Evolutionary conservation across 1,140 invertebrate genomes (phyloP).

Genomic region (Teleogryllus occipitalis): DNA sequence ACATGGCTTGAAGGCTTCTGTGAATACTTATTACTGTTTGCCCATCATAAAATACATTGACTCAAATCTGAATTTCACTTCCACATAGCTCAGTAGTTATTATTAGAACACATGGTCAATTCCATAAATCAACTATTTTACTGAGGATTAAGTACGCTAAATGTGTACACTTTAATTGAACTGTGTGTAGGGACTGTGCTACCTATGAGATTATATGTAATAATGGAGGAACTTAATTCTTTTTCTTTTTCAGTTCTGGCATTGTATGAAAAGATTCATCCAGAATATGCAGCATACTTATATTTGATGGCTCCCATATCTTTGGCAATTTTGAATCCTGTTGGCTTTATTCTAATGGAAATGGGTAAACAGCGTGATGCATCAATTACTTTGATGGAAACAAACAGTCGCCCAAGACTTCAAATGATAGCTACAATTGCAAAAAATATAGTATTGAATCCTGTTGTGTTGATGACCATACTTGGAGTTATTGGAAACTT

Average conservation of each 20-base stretch:
- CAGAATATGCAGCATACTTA: slow-evolving; percentile 82
- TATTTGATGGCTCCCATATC: slow-evolving; percentile 93
- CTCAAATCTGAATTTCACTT: too few relatives aligned
- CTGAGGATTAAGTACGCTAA: too few relatives aligned
- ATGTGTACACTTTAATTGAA: not conserved
- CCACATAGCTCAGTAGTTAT: too few relatives aligned
- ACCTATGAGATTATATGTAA: not conserved
- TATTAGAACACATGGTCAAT: too few relatives aligned
- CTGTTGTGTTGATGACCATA: slow-evolving; percentile 88
- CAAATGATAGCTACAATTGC: slow-evolving; percentile 38
- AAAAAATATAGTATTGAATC: slow-evolving; percentile 42
- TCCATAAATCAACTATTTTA: too few relatives aligned
- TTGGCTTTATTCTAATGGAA: slow-evolving; percentile 87
- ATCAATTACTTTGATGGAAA: not conserved
- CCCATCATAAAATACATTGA: too few relatives aligned
- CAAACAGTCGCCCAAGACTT: slow-evolving; percentile 31
- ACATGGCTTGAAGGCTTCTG: too few relatives aligned
- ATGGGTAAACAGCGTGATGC: slow-evolving; percentile 56
- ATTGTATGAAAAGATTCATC: slow-evolving; percentile 58
- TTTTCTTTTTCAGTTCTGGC: slow-evolving; percentile 38
- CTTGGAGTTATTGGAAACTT: slow-evolving; percentile 82
- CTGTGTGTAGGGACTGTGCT: not conserved
- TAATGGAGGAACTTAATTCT: slow-evolving; percentile 13
- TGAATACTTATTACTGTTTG: too few relatives aligned
- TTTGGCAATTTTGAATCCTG: slow-evolving; percentile 83